Conservation (phyloP, 2,888 invertebrate species). For the Cephus nigrinus region DNA sequence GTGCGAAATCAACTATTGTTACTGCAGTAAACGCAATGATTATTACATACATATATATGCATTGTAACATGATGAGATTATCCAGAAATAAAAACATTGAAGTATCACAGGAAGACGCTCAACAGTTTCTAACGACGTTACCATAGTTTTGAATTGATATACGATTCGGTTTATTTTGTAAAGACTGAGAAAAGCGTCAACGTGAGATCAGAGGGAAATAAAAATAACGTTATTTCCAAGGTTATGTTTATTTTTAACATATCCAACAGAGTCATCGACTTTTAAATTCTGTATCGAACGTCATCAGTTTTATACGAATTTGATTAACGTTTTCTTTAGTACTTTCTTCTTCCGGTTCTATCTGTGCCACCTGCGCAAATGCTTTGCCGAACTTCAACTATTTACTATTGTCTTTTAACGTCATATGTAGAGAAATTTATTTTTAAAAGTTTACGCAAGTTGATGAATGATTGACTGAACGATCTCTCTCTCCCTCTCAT, state of each 20-base stretch:
- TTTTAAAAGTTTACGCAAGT: not conserved
- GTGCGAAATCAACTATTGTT: not conserved
- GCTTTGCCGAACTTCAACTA: not conserved
- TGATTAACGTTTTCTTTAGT: not conserved
- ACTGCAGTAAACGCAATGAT: not conserved
- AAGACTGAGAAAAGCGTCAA: not conserved
- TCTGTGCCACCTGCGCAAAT: not conserved
- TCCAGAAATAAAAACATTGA: not conserved
- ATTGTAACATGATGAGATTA: not conserved
- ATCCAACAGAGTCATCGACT: conserved; percentile 1
- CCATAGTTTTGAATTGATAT: not conserved
- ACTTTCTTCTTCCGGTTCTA: not conserved
- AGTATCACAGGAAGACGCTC: not conserved
- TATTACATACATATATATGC: not conserved
- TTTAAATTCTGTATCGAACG: conserved; percentile 6
- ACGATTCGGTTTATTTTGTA: not conserved
- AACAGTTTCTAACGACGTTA: not conserved
- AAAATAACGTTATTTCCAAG: conserved; percentile 38
- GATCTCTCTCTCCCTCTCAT: not conserved
- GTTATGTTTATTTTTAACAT: conserved; percentile 38
- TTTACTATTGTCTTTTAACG: not conserved
- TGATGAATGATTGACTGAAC: not conserved
- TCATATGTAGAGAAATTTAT: not conserved
- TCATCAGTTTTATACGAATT: not conserved
- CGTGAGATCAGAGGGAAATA: conserved; percentile 16